Conservation (phyloP, 2,113 vertebrate species). For the Saimiri boliviensis region DNA sequence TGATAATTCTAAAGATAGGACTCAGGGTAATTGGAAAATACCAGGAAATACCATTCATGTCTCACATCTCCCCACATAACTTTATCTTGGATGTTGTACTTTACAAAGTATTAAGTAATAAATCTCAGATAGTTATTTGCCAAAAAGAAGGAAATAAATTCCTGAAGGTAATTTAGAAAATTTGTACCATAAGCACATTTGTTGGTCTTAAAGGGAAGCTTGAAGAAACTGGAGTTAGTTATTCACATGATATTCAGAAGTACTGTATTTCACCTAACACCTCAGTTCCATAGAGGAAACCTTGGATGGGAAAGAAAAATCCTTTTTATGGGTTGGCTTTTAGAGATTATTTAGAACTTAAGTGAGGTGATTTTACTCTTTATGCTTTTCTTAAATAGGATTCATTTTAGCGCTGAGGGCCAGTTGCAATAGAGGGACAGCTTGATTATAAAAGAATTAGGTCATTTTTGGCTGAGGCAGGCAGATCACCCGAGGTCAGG, state of each 20-base stretch:
- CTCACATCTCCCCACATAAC: neutral
- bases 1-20: neutral
- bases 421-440: neutral
- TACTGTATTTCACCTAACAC: neutral
- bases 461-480: too few relatives aligned
- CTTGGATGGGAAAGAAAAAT: neutral
- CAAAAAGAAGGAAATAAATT: conserved; percentile 17
- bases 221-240: neutral
- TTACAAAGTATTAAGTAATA: conserved; percentile 25
- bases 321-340: neutral
- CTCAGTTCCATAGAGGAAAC: neutral
- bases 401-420: neutral
- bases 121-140: conserved; percentile 17
- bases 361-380: neutral
- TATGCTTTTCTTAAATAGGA: neutral
- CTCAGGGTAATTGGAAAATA: conserved; percentile 1
- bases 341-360: neutral
- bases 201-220: neutral
- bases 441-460: neutral
- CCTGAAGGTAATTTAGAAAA: conserved; percentile 40
- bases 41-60: neutral
- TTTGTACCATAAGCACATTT: neutral
- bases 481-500: too few relatives aligned
- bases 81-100: conserved; percentile 18
- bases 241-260: neutral